Percentiles rank a stretch among this genome's conserved stretches.
Conservation (phyloP, 2,113 vertebrate genomes). For the Stegastes partitus region DNA sequence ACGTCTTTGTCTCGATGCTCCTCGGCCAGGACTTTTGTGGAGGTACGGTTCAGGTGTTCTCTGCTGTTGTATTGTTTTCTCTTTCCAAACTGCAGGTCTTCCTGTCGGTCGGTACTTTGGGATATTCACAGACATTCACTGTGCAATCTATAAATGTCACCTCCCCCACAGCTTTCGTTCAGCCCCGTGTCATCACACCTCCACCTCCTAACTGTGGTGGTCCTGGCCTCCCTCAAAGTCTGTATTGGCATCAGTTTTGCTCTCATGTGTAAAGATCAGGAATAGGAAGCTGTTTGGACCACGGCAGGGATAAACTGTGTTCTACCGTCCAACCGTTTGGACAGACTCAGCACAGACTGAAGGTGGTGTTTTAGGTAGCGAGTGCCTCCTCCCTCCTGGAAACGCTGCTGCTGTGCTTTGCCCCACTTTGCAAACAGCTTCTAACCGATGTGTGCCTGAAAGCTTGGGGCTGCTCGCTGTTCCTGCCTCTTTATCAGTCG, state of each 20-base stretch:
- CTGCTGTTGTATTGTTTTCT: no score
- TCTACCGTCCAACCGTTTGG: background rate
- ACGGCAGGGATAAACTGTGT: background rate
- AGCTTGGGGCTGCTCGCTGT: conserved; percentile 30
- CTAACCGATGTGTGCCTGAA: conserved; percentile 38
- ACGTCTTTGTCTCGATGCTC: no score
- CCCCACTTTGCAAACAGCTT: conserved; percentile 50
- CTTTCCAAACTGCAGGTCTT: no score
- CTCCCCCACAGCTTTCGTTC: no score
- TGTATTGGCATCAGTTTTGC: no score
- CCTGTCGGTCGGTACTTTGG: no score
- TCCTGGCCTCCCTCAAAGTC: background rate
- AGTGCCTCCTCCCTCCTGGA: conserved; percentile 13
- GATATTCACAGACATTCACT: no score
- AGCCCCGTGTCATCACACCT: no score
- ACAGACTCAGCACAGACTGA: background rate
- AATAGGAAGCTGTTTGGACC: background rate
- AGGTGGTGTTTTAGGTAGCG: background rate
- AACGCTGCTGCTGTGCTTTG: conserved; percentile 28
- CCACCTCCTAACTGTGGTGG: no score
- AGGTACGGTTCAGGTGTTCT: no score
- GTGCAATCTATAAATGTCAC: no score
- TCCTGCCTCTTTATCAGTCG: conserved; percentile 38
- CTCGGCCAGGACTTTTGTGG: no score
- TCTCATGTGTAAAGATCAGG: background rate